Base-by-base conservation (phyloP, 2,888 invertebrate species). In the Archaeoteleia sp. region DNA sequence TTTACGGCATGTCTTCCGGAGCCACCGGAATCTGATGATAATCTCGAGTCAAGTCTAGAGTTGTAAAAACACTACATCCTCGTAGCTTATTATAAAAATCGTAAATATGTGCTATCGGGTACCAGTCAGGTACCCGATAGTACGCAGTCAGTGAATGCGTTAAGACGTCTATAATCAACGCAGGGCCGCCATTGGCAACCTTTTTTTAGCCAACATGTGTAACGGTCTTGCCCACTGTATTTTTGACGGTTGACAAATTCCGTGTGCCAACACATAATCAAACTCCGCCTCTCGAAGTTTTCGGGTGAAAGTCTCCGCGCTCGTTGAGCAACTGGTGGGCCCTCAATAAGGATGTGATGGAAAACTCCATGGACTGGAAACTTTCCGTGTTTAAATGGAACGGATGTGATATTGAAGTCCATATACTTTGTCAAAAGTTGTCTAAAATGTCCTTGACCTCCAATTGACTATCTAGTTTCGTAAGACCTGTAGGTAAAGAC, bases 201-300 rank as follows among this genome's bases (percentile, higher is more conserved):
- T 34, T 46, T 37, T 27, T 74, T 73, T n/a, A 62, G 57, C n/a
- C 4, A 54, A 63, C 29, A 72, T 37, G 46, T 68, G 74, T 2
- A 77, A 51, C 5, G 72, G 76, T 27, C 55, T 67, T 9, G 71
- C 49, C 74, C 72, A 77, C 9, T 75, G 70, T 17, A 78, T 78
- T 5, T 66, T 62, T 0, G 79, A 79, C 1, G 61, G 57, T 5
- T 75, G 67, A 10, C 72, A 49, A 2, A 78, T 74, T 2, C 81
- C 80, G 5, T 61, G 10, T 25, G 75, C 45, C 1, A 79, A 23
- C 75, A 79, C 72, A 1, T 25, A n/a, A 4, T 70, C 46, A 42
- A 81, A 80, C 30, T 79, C 79, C 1, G 32, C 15, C 42, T 78
- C 1, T 20, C n/a, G n/a, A n/a, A n/a, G n/a, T n/a, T n/a, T n/a